These are phyloP conservation scores for Thysanoteuthis rhombus DNA, from an alignment of 2,888 invertebrate species.

Conservation along the genomic window DNA sequence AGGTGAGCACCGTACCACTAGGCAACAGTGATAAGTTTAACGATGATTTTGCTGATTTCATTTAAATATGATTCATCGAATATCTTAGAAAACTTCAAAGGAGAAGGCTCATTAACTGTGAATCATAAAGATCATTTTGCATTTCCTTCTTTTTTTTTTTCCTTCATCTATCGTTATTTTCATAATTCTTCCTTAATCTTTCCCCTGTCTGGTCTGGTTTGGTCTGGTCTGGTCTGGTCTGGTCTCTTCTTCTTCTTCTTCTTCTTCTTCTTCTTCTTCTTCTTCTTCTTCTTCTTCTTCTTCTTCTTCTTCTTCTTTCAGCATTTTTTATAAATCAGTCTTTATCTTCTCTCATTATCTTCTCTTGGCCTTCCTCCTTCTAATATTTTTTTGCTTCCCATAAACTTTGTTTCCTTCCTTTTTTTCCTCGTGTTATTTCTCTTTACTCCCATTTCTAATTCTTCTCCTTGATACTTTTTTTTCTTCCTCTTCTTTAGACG, in stretches of 20 bases:
- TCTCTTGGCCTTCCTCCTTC: not conserved
- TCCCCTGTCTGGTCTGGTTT: not conserved
- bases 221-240: not conserved
- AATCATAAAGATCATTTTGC: too few relatives aligned
- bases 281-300: not conserved
- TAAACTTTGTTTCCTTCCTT: not conserved
- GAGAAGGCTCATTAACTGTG: too few relatives aligned
- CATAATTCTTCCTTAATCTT: not conserved
- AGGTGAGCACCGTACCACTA: too few relatives aligned
- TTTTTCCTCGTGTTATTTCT: not conserved
- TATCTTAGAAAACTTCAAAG: too few relatives aligned
- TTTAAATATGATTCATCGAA: too few relatives aligned
- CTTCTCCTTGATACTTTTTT: not conserved
- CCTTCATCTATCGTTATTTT: not conserved
- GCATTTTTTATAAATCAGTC: not conserved
- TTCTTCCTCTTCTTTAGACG: not conserved
- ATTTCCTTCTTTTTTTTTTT: not conserved
- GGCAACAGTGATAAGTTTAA: too few relatives aligned
- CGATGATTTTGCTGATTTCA: too few relatives aligned
- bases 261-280: not conserved
- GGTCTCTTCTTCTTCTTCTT: not conserved
- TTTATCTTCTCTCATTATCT: not conserved
- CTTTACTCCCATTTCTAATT: not conserved
- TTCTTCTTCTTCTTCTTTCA: not conserved
- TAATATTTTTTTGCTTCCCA: not conserved